A percentile compares a stretch with the other conserved stretches of the same genome.
Evolutionary conservation across 2,888 invertebrate species (phyloP).

Genomic region (Polylopha cassiicola): DNA sequence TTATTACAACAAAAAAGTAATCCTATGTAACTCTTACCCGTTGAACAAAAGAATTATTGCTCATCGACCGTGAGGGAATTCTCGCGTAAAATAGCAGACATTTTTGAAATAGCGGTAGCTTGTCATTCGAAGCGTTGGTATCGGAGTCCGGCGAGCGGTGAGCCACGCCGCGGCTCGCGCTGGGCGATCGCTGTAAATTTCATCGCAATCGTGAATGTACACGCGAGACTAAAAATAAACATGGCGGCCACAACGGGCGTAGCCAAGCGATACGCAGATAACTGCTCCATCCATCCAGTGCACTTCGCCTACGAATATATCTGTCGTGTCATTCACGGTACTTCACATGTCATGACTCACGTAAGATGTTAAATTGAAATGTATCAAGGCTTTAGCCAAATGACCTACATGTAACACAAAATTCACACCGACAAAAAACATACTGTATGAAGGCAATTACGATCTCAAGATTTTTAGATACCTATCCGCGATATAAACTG

Average conservation of each 20-base stretch:
- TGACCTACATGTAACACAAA: no score
- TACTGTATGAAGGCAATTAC: no score
- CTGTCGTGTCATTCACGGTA: conserved; percentile 3
- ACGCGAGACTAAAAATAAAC: conserved; percentile 71
- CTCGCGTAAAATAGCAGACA: conserved; percentile 64
- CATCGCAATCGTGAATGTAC: conserved; percentile 66
- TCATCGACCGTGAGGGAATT: conserved; percentile 56
- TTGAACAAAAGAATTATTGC: conserved; percentile 61
- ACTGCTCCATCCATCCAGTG: conserved; percentile 51
- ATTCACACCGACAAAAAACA: no score
- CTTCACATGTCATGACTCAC: conserved; percentile 16
- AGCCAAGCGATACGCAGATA: conserved; percentile 66
- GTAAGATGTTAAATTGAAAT: no score
- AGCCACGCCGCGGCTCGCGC: conserved; percentile 37
- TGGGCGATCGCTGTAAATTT: conserved; percentile 60
- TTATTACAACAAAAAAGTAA: conserved; percentile 36
- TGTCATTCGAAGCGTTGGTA: conserved; percentile 64
- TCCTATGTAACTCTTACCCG: conserved; percentile 45
- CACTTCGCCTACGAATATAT: conserved; percentile 18
- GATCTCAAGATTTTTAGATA: no score
- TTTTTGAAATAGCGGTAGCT: conserved; percentile 67
- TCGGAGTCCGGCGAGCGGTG: conserved; percentile 52
- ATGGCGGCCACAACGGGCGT: conserved; percentile 60
- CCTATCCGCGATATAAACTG: conserved; percentile 28
- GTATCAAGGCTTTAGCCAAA: no score